phyloP scores from a whole-genome alignment of 1,140 invertebrate genomes.

The Arctopsyche grandis region DNA sequence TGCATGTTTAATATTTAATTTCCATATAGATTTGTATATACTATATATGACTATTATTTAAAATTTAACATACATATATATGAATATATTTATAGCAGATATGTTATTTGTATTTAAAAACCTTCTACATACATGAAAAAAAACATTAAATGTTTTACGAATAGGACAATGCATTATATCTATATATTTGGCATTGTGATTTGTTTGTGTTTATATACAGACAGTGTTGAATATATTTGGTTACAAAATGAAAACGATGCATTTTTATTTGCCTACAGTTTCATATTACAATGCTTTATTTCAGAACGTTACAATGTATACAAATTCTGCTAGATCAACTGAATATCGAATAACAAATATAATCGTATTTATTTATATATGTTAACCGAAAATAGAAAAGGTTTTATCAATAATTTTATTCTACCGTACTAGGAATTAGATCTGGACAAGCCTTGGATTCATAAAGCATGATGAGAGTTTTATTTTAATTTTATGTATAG shows the following conservation, averaged over 20 bases:
- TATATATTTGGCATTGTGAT: slow-evolving; percentile 44
- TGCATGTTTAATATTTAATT: too few species aligned
- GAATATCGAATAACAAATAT: too few species aligned
- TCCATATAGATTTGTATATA: background rate
- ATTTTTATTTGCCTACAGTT: slow-evolving; percentile 11
- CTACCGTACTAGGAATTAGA: too few species aligned
- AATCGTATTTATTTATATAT: too few species aligned
- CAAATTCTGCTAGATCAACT: too few species aligned
- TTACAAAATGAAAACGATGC: slow-evolving; percentile 50
- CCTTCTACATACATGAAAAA: slow-evolving; percentile 6
- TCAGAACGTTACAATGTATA: too few species aligned
- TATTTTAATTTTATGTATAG: too few species aligned
- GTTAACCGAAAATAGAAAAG: too few species aligned
- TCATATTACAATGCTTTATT: background rate
- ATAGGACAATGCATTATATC: slow-evolving; percentile 49
- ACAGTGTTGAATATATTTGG: slow-evolving; percentile 56
- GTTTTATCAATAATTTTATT: too few species aligned
- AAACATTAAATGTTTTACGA: slow-evolving; percentile 48
- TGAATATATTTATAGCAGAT: slow-evolving; percentile 36
- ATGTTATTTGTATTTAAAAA: slow-evolving; percentile 39
- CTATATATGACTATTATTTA: slow-evolving; percentile 7
- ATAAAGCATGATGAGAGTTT: too few species aligned
- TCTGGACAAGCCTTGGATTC: too few species aligned
- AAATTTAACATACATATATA: slow-evolving; percentile 19
- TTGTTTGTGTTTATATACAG: slow-evolving; percentile 51